Evolutionary conservation across 2,113 vertebrate genomes (phyloP), one percentile per base, ranked within the genome.

Genomic region (Chaetops frenatus): DNA sequence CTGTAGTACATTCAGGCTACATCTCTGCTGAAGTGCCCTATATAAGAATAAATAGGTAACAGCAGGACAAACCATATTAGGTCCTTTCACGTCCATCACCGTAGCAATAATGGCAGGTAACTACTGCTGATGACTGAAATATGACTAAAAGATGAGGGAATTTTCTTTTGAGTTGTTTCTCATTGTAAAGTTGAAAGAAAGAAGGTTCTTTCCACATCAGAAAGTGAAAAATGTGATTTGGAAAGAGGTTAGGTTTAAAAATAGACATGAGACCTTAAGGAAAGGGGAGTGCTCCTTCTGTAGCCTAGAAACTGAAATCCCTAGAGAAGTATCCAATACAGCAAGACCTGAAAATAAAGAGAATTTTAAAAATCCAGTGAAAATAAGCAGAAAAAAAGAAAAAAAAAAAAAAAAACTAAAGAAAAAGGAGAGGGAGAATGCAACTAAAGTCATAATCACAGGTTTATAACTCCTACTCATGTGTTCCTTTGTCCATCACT

Each of bases 241-340:
- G 85, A 94, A 88, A 90, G 95, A 94, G 67, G 93, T 92, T 96
- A 94, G 40, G 35, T 86, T 94, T 96, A 96, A 97, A 97, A 96
- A 96, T 95, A 97, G 93, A 81, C 56, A 36, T 7, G 38, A 96
- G 92, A 94, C 92, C 95, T 94, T 86, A 93, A 95, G 62, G 70
- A 91, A 91, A 82, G 54, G 40, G 29, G 74, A 94, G 89, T 45
- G 66, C 85, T 91, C 92, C 53, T 79, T 93, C 92, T 83, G 93
- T 95, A 97, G 95, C 96, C 95, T 96, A 97, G 95, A 97, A 97
- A 97, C 93, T 90, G 74, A 95, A 96, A 95, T 93, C 90, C 85
- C 90, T 88, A 23, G 92, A 87, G 94, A 94, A 90, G 69, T 77
- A 87, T 45, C 80, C 40, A 44, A 54, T 90, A 61, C 51, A 88